These are phyloP conservation scores for Cephalophus harveyi DNA, from an alignment of 2,113 vertebrate genomes.

Conservation along the genomic window DNA sequence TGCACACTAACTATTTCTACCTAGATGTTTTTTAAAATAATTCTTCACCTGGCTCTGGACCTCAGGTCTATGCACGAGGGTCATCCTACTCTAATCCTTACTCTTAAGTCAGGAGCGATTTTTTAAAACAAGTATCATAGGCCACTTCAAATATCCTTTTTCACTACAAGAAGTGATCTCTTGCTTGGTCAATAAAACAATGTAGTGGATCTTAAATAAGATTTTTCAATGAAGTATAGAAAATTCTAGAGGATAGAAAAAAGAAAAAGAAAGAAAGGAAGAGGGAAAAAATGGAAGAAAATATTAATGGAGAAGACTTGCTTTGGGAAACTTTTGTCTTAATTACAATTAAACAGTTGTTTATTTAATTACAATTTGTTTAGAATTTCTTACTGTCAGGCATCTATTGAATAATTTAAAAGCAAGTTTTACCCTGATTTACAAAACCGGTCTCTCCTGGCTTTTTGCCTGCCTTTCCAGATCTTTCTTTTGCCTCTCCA, in stretches of 20 bases:
- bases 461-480: neutral
- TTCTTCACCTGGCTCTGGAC: neutral
- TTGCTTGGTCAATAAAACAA: neutral
- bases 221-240: neutral
- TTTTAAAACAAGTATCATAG: neutral
- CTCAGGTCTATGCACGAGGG: neutral
- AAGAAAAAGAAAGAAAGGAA: neutral
- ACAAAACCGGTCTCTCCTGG: neutral
- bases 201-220: neutral
- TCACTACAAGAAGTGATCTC: neutral
- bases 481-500: neutral
- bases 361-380: neutral
- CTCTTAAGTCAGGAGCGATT: neutral
- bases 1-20: neutral
- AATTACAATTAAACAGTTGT: neutral
- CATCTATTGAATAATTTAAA: neutral
- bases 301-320: neutral
- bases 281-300: neutral
- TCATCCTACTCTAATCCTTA: neutral
- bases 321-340: neutral
- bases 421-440: neutral
- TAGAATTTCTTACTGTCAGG: neutral
- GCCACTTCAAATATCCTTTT: neutral
- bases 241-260: neutral
- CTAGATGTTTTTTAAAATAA: neutral